Percentiles rank a stretch among this genome's conserved stretches.
phyloP scores from a whole-genome alignment of 2,113 vertebrate species.

The Sciurus niger region DNA sequence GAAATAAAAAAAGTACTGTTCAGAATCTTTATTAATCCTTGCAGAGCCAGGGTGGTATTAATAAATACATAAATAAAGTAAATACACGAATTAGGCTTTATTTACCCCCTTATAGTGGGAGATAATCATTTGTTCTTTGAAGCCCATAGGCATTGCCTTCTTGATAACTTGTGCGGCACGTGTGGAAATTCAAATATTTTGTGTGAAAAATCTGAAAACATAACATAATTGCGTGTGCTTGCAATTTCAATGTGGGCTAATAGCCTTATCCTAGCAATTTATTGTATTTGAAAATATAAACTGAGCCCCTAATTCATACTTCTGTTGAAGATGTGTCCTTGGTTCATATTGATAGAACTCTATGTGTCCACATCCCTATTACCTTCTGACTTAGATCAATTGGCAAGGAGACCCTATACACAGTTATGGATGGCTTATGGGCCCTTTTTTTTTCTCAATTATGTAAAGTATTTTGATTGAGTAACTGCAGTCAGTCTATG shows the following conservation, averaged over 20 bases:
- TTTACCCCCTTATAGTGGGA: conserved; percentile 26
- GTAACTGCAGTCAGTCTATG: neutral
- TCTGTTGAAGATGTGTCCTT: neutral
- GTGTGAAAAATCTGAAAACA: neutral
- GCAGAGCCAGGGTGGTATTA: neutral
- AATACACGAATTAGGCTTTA: conserved; percentile 40
- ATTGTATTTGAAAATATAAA: conserved; percentile 1
- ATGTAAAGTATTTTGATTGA: neutral
- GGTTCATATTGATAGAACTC: neutral
- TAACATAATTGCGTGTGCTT: neutral
- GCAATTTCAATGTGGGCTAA: neutral
- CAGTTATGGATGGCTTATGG: neutral
- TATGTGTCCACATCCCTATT: neutral
- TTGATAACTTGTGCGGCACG: neutral
- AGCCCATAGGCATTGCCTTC: neutral
- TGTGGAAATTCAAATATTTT: conserved; percentile 45
- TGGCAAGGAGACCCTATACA: neutral
- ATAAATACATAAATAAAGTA: conserved; percentile 59
- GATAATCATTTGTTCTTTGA: conserved; percentile 59
- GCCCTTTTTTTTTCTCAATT: neutral
- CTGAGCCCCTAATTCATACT: neutral
- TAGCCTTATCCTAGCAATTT: neutral
- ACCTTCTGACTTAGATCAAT: neutral
- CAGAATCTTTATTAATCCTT: conserved; percentile 29
- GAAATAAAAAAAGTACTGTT: neutral